Evolutionary conservation across 2,888 invertebrate species (phyloP), one percentile per base, ranked within the genome.

Genomic region (Trimorus sp.): DNA sequence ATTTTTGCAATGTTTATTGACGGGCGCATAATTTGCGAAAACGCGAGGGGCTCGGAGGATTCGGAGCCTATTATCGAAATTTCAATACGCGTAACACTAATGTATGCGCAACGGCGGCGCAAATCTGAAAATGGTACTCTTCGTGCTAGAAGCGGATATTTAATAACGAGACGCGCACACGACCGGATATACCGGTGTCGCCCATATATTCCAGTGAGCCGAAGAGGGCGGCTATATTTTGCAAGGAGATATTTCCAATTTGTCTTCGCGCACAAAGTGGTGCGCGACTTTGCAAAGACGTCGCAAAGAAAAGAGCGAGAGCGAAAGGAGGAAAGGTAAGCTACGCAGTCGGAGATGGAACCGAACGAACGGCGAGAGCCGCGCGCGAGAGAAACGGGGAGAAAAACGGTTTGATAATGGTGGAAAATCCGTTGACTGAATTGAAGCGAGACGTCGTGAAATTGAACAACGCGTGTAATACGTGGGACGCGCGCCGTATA

Each of bases 391-490:
- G 83, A 85, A 84, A 86, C 84, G 83, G 51, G 71, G 84, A 84
- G 85, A 85, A 87, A 85, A 86, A 86, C 83, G 86, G 85, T 83
- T 83, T 86, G 87, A 89, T 90, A 90, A 90, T 89, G 90, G 90
- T 89, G 88, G 89, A 90, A 90, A 90, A 90, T 90, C 90, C 89
- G 88, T 87, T 87, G 88, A 86, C 88, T 89, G 90, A 90, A 89
- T 90, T 89, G 90, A 90, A 89, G 89, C 89, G 89, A 89, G 89
- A 90, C 89, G 89, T 90, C 90, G 90, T 88, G 89, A 90, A 90
- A 90, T 90, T 90, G 90, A 90, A 90, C 90, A 90, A 90, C 89
- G 90, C 88, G 89, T 89, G 89, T 89, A 89, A 89, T 86, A 88
- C 88, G 87, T 89, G 87, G 85, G 85, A 82, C 83, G 83, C 84